These are phyloP conservation scores for Mus caroli DNA, from an alignment of 2,797 vertebrate species.

Conservation along the genomic window DNA sequence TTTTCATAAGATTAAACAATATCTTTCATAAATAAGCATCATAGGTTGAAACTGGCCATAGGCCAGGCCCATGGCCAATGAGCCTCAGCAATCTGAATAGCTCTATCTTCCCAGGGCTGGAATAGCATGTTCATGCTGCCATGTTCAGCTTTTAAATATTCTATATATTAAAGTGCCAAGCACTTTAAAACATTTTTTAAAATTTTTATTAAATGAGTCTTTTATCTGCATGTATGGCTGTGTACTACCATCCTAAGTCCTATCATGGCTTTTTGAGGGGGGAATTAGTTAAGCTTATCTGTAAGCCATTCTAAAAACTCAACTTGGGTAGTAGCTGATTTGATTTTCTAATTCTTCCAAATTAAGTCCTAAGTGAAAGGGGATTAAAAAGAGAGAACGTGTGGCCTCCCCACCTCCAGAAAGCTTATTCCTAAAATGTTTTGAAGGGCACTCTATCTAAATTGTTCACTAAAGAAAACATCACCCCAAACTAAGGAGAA, in stretches of 20 bases:
- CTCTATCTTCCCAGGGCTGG: neutral
- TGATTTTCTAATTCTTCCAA: conserved; percentile 43
- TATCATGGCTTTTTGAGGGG: conserved; percentile 11
- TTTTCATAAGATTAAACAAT: neutral
- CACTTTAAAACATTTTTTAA: neutral
- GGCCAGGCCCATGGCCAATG: neutral
- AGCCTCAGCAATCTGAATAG: neutral
- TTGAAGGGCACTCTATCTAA: conserved; percentile 30
- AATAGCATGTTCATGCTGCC: neutral
- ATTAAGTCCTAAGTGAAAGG: conserved; percentile 47
- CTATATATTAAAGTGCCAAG: neutral
- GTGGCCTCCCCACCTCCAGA: neutral
- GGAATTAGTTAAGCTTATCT: conserved; percentile 33
- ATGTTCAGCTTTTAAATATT: neutral
- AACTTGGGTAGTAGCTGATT: neutral
- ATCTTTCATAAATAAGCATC: neutral
- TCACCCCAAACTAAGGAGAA: conserved; percentile 42
- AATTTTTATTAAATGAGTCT: neutral
- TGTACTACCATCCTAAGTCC: neutral
- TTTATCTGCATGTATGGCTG: neutral
- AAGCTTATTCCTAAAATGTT: conserved; percentile 51
- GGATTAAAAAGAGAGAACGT: neutral
- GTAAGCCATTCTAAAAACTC: conserved; percentile 47
- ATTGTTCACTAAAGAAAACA: conserved; percentile 44
- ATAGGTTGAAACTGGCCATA: neutral